A percentile compares a stretch with the other conserved stretches of the same genome.
Evolutionary conservation across 2,113 vertebrate genomes (phyloP).

Genomic region (Ictalurus punctatus): DNA sequence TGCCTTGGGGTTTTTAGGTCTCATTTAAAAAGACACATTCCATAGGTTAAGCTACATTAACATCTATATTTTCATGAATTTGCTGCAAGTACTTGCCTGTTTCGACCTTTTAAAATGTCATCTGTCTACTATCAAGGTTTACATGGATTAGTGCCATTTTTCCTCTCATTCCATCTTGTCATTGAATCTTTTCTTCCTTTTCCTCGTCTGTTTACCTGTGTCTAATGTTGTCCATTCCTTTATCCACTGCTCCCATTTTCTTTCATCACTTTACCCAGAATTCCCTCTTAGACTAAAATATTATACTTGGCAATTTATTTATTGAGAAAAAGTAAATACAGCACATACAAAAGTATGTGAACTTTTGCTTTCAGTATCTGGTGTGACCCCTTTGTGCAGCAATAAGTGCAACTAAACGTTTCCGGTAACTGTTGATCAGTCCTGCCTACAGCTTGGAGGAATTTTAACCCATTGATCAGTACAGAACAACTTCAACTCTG

Average conservation of each 20-base stretch:
- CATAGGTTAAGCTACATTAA: background rate
- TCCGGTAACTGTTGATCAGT: no score
- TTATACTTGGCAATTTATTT: no score
- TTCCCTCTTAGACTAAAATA: no score
- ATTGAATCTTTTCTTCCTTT: constrained; percentile 12
- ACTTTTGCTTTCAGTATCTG: no score
- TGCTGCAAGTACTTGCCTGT: constrained; percentile 11
- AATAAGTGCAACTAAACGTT: no score
- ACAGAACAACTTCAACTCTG: no score
- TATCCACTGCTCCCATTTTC: background rate
- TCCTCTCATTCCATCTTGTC: constrained; percentile 18
- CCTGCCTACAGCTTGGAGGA: no score
- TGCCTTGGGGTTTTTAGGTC: background rate
- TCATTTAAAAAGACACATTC: constrained; percentile 11
- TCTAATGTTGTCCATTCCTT: background rate
- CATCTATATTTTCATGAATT: background rate
- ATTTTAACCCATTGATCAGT: no score
- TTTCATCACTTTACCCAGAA: constrained; percentile 14
- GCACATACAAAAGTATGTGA: no score
- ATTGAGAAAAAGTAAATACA: no score
- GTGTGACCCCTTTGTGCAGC: no score
- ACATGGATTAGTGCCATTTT: constrained; percentile 23
- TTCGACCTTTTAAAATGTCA: constrained; percentile 31
- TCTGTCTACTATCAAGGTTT: constrained; percentile 15
- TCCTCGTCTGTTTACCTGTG: background rate